Base-by-base conservation (phyloP, 2,888 invertebrate genomes). In the Polymixis flavicincta region DNA sequence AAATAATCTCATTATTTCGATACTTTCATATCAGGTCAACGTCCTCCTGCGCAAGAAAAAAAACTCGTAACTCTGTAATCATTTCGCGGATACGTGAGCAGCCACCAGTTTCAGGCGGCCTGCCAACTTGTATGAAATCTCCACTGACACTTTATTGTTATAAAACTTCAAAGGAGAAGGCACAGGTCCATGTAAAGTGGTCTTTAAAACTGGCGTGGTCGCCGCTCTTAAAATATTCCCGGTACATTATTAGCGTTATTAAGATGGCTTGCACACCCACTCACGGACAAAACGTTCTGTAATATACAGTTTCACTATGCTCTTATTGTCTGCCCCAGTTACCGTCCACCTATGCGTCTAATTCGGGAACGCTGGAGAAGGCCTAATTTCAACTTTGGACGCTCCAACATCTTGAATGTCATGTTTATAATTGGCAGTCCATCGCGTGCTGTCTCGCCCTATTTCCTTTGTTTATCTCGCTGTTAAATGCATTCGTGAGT, bases 191-290 rank as follows among this genome's bases (percentile, higher is more conserved):
- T 25, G 37, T 82, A 76, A 63, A 81, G 48, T 89, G 90, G 92
- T 73, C 77, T 45, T 45, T 63, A 84, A 88, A 89, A 89, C 91
- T 89, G 90, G 92, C 92, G 83, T 91, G 89, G 88, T 85, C 78
- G 79, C 83, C 28, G 78, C 83, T 86, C 89, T 89, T 76, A 86
- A 92, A 92, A 92, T 93, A 92, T 88, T 89, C 86, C 83, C 87
- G 80, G 78, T 89, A 88, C 89, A 87, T 90, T 91, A 90, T 90
- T 89, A 91, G 89, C 88, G 77, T 88, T 91, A 92, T 90, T 91
- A 91, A 90, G 87, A 88, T 90, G 85, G 88, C 80, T 88, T 88
- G 83, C 80, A 85, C 89, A 84, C 90, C 88, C 88, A 89, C 90
- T 86, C 85, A 80, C 71, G 76, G 83, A 86, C 89, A 88, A 88